Evolutionary conservation across 2,113 vertebrate species (phyloP).

Genomic region (Microcebus griseorufus): DNA sequence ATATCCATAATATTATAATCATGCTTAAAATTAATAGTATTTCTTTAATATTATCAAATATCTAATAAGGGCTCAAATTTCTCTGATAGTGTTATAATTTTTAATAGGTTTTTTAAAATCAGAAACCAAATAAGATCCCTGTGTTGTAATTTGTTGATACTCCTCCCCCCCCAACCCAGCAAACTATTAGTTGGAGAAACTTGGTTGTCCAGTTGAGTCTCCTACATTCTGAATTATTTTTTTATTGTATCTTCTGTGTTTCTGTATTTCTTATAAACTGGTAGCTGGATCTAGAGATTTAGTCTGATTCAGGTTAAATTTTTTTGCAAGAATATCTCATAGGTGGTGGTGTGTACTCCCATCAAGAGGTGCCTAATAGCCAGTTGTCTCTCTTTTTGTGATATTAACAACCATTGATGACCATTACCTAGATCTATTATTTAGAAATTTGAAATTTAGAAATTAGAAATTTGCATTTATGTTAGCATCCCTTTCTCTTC

Average conservation of each 20-base stretch:
- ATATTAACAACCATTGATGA: background rate
- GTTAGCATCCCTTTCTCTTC: background rate
- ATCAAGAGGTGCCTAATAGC: background rate
- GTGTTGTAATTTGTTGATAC: background rate
- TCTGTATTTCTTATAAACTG: background rate
- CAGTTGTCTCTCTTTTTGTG: background rate
- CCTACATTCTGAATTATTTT: background rate
- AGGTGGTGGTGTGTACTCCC: background rate
- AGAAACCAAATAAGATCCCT: background rate
- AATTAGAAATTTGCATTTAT: background rate
- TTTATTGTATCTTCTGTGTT: background rate
- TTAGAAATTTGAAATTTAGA: background rate
- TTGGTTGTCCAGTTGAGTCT: background rate
- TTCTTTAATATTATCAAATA: slow-evolving; percentile 18
- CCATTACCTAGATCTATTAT: background rate
- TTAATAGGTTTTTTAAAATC: background rate
- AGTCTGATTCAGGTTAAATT: background rate
- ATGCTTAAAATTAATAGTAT: background rate
- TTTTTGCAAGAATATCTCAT: background rate
- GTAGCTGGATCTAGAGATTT: background rate
- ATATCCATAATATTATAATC: background rate
- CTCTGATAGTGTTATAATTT: background rate
- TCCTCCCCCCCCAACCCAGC: background rate
- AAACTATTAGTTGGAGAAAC: background rate
- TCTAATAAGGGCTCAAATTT: background rate